Evolutionary conservation across 2,113 vertebrate genomes (phyloP).

Genomic region (Odontesthes bonariensis): DNA sequence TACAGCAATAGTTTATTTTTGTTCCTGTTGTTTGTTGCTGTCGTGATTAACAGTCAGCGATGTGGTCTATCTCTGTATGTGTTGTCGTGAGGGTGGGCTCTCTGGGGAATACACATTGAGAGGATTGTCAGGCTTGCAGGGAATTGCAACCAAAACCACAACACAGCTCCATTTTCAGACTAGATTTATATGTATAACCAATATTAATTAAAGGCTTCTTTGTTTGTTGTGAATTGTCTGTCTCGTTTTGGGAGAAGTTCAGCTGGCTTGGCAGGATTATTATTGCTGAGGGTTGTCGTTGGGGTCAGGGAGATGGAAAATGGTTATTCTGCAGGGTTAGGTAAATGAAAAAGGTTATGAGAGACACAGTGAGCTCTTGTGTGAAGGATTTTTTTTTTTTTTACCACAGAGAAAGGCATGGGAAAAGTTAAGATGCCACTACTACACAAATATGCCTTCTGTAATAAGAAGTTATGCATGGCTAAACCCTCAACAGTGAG

Average conservation of each 20-base stretch:
- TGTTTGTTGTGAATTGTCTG: constrained; percentile 64
- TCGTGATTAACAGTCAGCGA: constrained; percentile 43
- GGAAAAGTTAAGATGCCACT: constrained; percentile 42
- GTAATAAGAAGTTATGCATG: constrained; percentile 30
- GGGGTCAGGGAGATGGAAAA: constrained; percentile 59
- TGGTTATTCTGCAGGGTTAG: constrained; percentile 57
- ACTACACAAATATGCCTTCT: constrained; percentile 34
- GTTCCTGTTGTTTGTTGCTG: constrained; percentile 56
- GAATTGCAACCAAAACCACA: constrained; percentile 71
- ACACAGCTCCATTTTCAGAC: constrained; percentile 58
- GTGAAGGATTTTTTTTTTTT: constrained; percentile 4
- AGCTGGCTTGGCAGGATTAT: constrained; percentile 23
- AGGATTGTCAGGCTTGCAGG: constrained; percentile 55
- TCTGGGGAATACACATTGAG: constrained; percentile 51
- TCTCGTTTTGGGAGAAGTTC: constrained; percentile 44
- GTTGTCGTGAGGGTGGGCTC: constrained; percentile 23
- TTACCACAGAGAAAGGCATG: constrained; percentile 43
- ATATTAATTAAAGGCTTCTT: constrained; percentile 73
- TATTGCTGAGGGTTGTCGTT: constrained; percentile 49
- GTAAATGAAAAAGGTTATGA: constrained; percentile 64
- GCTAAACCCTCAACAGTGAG: constrained; percentile 30
- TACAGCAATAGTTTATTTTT: constrained; percentile 55
- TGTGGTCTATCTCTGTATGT: constrained; percentile 49
- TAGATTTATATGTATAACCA: constrained; percentile 57
- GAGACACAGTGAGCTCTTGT: constrained; percentile 34